Base-by-base conservation (phyloP, 2,888 invertebrate genomes). In the Ophioninae sp. region DNA sequence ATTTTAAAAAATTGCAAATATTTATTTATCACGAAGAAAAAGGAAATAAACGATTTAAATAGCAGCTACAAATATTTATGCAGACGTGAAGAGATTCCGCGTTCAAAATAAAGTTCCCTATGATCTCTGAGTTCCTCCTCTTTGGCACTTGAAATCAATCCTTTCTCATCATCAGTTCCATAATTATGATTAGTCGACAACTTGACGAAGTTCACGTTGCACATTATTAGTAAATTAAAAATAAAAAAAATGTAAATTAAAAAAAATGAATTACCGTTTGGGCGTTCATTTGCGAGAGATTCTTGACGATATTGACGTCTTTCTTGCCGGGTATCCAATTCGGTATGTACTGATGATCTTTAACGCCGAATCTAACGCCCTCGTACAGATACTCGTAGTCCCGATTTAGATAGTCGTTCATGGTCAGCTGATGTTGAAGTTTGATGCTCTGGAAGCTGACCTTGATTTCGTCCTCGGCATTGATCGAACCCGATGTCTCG, bases 301-400 rank as follows among this genome's bases (percentile, higher is more conserved):
- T 89, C 77, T 86, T 89, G 8, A 93, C 77, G 2, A 81, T 70
- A 67, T 88, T 88, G 21, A 90, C 88, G 76, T 93, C 92, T 61
- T 88, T 90, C 70, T 89, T 89, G 59, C 91, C 91, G 0, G 93
- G 93, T 30, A 93, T 81, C 93, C 93, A 93, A 77, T 91, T 93
- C 1, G 93, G 93, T 62, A 92, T 91, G 83, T 92, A 93, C 84
- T 93, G 93, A 81, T 92, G 90, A 61, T 92, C 89, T 68, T 90
- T 87, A 3, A 91, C 88, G 0, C 91, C 90, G 72, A 90, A 89
- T 64, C 90, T 89, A 21, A 92, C 91, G 62, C 87, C 88, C 30
- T 92, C 91, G 85, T 93, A 93, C 3, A 92, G 86, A 76, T 86
- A 91, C n/a, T 92, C 92, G 87, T 92, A 93, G 78, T 93, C 91